phyloP scores from a whole-genome alignment of 2,888 invertebrate species.

The Hecatera dysodea region DNA sequence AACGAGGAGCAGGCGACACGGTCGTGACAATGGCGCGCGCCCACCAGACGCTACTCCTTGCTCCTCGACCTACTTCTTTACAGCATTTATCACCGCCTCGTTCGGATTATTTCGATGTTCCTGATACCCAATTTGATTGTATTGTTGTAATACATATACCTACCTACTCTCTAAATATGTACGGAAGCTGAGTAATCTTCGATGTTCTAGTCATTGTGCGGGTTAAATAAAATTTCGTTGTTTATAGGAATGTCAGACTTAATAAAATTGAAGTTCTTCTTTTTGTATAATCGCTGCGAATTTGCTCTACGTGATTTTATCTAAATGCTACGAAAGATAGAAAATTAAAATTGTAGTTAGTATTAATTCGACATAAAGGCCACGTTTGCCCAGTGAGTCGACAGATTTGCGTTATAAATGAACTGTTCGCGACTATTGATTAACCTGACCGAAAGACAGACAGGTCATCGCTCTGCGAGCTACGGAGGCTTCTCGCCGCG shows the following conservation, averaged over 20 bases:
- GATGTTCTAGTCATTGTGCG: conserved; percentile 26
- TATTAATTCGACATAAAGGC: neutral
- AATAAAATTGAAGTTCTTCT: neutral
- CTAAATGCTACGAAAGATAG: neutral
- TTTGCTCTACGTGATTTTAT: neutral
- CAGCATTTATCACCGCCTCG: conserved; percentile 71
- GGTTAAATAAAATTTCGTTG: conserved; percentile 19
- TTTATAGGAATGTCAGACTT: conserved; percentile 6
- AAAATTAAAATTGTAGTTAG: neutral
- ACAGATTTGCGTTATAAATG: neutral
- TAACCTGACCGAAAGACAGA: conserved; percentile 33
- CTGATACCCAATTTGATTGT: conserved; percentile 83
- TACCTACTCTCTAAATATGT: conserved; percentile 60
- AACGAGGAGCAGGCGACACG: conserved; percentile 55
- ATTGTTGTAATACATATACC: conserved; percentile 76
- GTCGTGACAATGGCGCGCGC: conserved; percentile 69
- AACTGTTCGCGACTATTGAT: conserved; percentile 13
- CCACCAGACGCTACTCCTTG: conserved; percentile 65
- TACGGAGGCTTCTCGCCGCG: conserved; percentile 15
- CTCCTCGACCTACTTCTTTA: conserved; percentile 74
- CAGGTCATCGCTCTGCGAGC: conserved; percentile 44
- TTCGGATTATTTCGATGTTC: conserved; percentile 66
- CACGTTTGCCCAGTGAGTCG: neutral
- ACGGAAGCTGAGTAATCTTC: conserved; percentile 64
- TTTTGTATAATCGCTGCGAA: neutral